phyloP scores from a whole-genome alignment of 2,888 invertebrate genomes.

The Melanchra persicariae region DNA sequence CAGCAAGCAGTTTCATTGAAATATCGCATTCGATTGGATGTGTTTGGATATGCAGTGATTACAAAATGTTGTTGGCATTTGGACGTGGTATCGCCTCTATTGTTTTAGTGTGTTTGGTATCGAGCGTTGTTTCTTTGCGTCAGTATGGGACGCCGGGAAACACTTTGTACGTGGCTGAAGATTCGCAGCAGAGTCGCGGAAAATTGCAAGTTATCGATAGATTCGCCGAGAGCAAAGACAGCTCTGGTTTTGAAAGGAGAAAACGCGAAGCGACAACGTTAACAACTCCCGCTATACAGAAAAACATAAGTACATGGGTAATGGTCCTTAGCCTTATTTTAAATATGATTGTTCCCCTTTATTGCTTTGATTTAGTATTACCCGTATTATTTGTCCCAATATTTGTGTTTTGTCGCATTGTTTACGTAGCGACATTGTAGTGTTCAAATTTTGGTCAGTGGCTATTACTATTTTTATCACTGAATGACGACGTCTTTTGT shows the following conservation, averaged over 20 bases:
- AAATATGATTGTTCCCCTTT: slow-evolving; percentile 76
- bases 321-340: slow-evolving; percentile 80
- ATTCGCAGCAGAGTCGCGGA: slow-evolving; percentile 68
- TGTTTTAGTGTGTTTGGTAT: slow-evolving; percentile 77
- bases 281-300: slow-evolving; percentile 76
- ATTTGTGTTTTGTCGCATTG: slow-evolving; percentile 69
- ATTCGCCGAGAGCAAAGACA: slow-evolving; percentile 68
- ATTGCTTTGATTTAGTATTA: slow-evolving; percentile 68
- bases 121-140: slow-evolving; percentile 74
- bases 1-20: slow-evolving; percentile 77
- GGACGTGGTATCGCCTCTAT: slow-evolving; percentile 79
- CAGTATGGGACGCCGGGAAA: slow-evolving; percentile 78
- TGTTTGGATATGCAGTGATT: slow-evolving; percentile 84
- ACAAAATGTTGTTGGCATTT: slow-evolving; percentile 87
- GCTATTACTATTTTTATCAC: slow-evolving; percentile 75
- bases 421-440: slow-evolving; percentile 59
- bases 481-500: slow-evolving; percentile 59
- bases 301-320: slow-evolving; percentile 89
- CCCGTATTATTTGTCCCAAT: slow-evolving; percentile 27
- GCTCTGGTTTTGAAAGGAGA: slow-evolving; percentile 75
- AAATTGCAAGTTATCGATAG: slow-evolving; percentile 82
- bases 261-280: slow-evolving; percentile 83
- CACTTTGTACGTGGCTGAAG: slow-evolving; percentile 83
- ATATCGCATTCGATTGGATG: slow-evolving; percentile 75
- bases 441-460: slow-evolving; percentile 71